These are phyloP conservation scores for Homalodisca vitripennis DNA, from an alignment of 1,140 invertebrate species.

Conservation along the genomic window DNA sequence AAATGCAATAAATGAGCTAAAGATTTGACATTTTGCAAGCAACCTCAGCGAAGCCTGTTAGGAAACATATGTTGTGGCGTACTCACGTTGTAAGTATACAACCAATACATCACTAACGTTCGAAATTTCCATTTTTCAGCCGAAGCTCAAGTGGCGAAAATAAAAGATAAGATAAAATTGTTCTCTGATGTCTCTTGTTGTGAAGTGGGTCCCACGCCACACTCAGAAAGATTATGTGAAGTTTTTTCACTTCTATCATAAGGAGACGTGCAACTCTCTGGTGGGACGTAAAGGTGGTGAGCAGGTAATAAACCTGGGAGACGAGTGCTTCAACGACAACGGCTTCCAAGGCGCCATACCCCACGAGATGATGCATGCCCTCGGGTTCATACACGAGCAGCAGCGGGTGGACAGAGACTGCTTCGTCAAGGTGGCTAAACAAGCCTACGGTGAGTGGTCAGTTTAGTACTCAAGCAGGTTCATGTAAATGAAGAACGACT, in stretches of 20 bases:
- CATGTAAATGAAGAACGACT: too few species aligned
- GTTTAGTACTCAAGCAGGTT: too few species aligned
- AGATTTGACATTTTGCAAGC: background rate
- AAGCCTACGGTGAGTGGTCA: too few species aligned
- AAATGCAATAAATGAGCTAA: background rate
- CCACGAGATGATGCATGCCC: background rate
- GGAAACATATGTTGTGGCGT: too few species aligned
- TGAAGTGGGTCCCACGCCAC: background rate
- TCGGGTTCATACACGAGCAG: background rate
- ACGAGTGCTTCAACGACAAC: background rate
- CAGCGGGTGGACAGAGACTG: background rate
- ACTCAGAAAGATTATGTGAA: background rate
- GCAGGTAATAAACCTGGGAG: background rate
- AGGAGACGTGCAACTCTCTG: background rate
- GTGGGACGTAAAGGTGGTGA: background rate
- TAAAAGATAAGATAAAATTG: background rate
- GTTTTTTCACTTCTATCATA: background rate
- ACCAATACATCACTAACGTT: background rate
- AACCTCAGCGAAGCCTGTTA: background rate
- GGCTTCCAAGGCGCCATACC: background rate
- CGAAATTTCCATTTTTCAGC: background rate
- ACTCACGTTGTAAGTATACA: too few species aligned
- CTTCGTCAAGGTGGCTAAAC: background rate
- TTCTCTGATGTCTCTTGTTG: background rate
- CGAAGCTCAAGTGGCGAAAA: background rate